Evolutionary conservation across 2,113 vertebrate genomes (phyloP), one percentile per base, ranked within the genome.

Genomic region (Ardeotis arabs): DNA sequence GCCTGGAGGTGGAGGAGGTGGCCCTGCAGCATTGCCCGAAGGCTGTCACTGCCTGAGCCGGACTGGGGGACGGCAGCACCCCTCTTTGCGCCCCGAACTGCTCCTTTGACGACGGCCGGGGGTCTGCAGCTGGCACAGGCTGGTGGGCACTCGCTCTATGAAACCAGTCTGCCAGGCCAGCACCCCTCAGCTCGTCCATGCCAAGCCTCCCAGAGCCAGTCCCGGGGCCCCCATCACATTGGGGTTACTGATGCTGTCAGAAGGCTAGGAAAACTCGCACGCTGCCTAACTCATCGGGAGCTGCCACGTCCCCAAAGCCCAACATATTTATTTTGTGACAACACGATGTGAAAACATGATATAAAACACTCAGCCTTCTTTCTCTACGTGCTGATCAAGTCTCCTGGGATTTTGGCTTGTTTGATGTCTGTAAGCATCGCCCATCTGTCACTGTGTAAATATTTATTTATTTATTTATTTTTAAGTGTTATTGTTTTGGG

Each of bases 301-400:
- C 33, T 56, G 37, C 49, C n/a, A 16, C 6, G 0, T 68, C 35
- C 52, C 14, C 0, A 0, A 39, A 81, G 60, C 41, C 28, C 29
- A 5, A 79, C n/a, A 12, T 12, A 18, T 23, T 41, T 82, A 62
- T 35, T 69, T 47, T 10, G 45, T 79, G 62, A 87, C 72, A 86
- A 69, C 19, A 49, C 0, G 6, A 19, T 31, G 23, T 83, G 69
- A 58, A 75, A 84, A 53, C 18, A 28, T 0, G 27, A 29, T 7
- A 13, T 12, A 63, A 56, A 64, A 2, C 17, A 6, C 63, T 60
- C 39, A 41, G 53, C 55, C 47, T 73, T 62, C 60, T 59, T 69
- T 50, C 63, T 24, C 27, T 3, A 8, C 0, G 10, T 24, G 37
- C 62, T 79, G 74, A 76, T 62, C 0, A 0, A 79, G 50, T 4